These are phyloP conservation scores for Eulemur albifrons DNA, from an alignment of 2,797 vertebrate genomes.

Conservation along the genomic window DNA sequence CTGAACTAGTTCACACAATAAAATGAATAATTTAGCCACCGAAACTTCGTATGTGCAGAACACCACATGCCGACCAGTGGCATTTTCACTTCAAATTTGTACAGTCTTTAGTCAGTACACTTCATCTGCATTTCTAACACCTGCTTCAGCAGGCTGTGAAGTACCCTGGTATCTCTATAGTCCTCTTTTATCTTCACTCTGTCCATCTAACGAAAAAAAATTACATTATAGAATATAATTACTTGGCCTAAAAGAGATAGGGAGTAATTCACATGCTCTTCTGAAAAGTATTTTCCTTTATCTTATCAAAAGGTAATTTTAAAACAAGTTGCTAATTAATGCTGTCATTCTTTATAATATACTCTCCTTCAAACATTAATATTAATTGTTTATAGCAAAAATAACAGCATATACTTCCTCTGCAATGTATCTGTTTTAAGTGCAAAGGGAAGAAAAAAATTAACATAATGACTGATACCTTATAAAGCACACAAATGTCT, in stretches of 20 bases:
- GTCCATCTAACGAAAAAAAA: constrained; percentile 83
- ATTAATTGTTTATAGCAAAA: constrained; percentile 56
- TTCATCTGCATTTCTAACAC: constrained; percentile 99
- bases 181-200: constrained; percentile 91
- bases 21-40: constrained; percentile 95
- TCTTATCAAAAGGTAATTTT: constrained; percentile 77
- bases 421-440: constrained; percentile 42
- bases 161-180: constrained; percentile 87
- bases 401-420: constrained; percentile 50
- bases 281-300: constrained; percentile 73
- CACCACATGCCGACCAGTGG: constrained; percentile 91
- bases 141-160: constrained; percentile 93
- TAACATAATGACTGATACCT: constrained; percentile 40
- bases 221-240: constrained; percentile 86
- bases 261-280: constrained; percentile 75
- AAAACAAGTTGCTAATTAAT: constrained; percentile 73
- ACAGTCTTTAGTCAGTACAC: constrained; percentile 96
- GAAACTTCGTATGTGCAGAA: constrained; percentile 91
- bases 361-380: constrained; percentile 65
- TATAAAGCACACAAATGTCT: not conserved
- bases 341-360: constrained; percentile 59
- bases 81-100: constrained; percentile 99
- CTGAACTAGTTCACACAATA: constrained; percentile 90
- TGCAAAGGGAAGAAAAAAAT: constrained; percentile 11
- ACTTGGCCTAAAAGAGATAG: constrained; percentile 88